phyloP scores from a whole-genome alignment of 92 coral and sea anemone genomes.

The Epizoanthus ramosus region DNA sequence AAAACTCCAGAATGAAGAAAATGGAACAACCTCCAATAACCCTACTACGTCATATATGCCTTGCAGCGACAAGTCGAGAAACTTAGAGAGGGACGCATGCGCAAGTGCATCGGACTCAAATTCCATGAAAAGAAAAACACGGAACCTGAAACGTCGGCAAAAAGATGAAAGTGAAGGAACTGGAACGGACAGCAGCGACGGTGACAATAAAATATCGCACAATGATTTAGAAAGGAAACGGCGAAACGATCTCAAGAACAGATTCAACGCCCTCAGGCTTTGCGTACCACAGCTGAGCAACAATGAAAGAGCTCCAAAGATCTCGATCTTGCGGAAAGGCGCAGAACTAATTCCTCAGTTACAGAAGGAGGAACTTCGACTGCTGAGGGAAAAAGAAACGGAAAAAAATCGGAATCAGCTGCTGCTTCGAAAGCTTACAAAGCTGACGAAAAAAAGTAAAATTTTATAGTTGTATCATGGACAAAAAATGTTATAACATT shows the following conservation, averaged over 20 bases:
- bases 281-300: conserved; percentile 64
- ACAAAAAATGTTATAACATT: too few relatives aligned
- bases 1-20: conserved; percentile 22
- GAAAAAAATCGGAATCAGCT: conserved; percentile 63
- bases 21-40: conserved; percentile 3
- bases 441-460: conserved; percentile 50
- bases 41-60: background rate
- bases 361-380: conserved; percentile 64
- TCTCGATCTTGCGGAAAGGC: conserved; percentile 70
- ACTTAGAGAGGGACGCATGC: conserved; percentile 31
- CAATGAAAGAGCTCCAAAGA: conserved; percentile 79
- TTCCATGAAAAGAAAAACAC: background rate
- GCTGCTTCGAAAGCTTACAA: conserved; percentile 63
- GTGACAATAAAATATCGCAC: conserved; percentile 65
- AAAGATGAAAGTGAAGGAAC: conserved; percentile 38
- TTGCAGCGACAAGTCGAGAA: conserved; percentile 1
- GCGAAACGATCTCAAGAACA: conserved; percentile 78
- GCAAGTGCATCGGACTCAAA: background rate
- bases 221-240: conserved; percentile 81
- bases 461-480: background rate
- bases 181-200: conserved; percentile 61
- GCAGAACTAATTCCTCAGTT: conserved; percentile 60
- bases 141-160: conserved; percentile 30
- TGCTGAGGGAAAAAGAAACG: conserved; percentile 51
- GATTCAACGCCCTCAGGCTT: conserved; percentile 65